Evolutionary conservation across 1,140 invertebrate genomes (phyloP).

Genomic region (Drosophila obscura): DNA sequence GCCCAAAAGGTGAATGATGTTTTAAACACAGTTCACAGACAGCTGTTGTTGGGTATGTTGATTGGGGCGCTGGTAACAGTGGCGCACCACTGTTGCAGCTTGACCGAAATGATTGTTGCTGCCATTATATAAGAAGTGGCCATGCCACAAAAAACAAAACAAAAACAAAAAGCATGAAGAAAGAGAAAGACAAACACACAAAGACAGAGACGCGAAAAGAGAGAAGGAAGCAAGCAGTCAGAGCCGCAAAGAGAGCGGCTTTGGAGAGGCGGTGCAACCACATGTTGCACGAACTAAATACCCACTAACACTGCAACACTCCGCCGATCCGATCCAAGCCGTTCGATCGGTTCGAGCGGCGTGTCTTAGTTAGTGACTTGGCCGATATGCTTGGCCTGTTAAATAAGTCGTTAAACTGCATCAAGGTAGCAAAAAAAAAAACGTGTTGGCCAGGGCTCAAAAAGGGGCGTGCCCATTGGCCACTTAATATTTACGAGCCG

Average conservation of each 20-base stretch:
- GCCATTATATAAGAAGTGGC: constrained; percentile 79
- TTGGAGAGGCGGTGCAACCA: constrained; percentile 15
- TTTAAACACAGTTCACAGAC: constrained; percentile 35
- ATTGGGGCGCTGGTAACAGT: constrained; percentile 2
- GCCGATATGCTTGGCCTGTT: constrained; percentile 16
- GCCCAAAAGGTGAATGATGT: constrained; percentile 60
- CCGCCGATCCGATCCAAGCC: background rate
- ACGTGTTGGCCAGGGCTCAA: constrained; percentile 5
- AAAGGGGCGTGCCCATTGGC: constrained; percentile 29
- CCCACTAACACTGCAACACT: constrained; percentile 59
- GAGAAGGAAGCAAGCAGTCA: constrained; percentile 64
- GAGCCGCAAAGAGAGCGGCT: constrained; percentile 12
- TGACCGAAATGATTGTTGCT: constrained; percentile 77
- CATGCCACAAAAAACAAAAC: constrained; percentile 64
- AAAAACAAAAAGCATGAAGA: constrained; percentile 28
- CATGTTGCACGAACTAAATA: constrained; percentile 77
- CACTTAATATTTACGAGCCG: constrained; percentile 3
- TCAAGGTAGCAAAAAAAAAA: constrained; percentile 37
- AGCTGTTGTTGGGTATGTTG: constrained; percentile 43
- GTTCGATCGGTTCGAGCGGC: constrained; percentile 3
- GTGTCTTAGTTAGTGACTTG: background rate
- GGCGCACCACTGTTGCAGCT: constrained; percentile 52
- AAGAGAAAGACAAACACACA: constrained; percentile 52
- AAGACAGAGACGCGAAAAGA: constrained; percentile 44
- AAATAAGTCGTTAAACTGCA: constrained; percentile 59